Evolutionary conservation across 2,888 invertebrate genomes (phyloP), one percentile per base, ranked within the genome.

Genomic region (Drosophila ezoana): DNA sequence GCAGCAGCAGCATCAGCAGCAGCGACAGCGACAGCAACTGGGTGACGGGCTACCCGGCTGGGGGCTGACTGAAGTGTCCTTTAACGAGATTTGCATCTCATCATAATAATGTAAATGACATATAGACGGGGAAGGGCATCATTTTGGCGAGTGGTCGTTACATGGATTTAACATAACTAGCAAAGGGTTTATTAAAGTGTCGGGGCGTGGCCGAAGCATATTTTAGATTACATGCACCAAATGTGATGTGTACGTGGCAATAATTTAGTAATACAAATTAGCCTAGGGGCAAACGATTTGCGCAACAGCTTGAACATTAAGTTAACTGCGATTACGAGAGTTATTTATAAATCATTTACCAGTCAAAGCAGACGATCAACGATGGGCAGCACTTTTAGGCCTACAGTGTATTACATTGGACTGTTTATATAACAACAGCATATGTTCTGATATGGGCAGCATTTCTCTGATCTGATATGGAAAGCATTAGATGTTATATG

Each of bases 11-110:
- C 54, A 69, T 57, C 64, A 20, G 13, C 4, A 47, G 45, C 33
- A 71, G 58, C 20, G 35, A 44, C 41, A 65, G 51, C 33, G n/a
- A 23, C 45, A 56, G 58, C 49, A 71, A 61, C 62, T 45, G 59
- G 51, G 48, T 53, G 38, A 61, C 51, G 43, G 8, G 28, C 44
- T 44, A 20, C 45, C 14, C 66, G 54, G 53, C 62, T 60, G 68
- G 62, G 65, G 65, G 76, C 54, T 49, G 63, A 57, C 76, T 81
- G 87, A 83, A 83, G 83, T 83, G 87, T 83, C 83, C 83, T 86
- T 86, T 86, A 83, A 83, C 83, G 83, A 83, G 83, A 83, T 83
- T 83, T 83, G 83, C 83, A 83, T 83, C 83, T 83, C 83, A 83
- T 83, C 83, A 83, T 83, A 83, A 83, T 83, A 83, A 83, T 83